Evolutionary conservation across 1,140 invertebrate species (phyloP), one percentile per base, ranked within the genome.

Genomic region (Pseudomyrmex flavicornis): DNA sequence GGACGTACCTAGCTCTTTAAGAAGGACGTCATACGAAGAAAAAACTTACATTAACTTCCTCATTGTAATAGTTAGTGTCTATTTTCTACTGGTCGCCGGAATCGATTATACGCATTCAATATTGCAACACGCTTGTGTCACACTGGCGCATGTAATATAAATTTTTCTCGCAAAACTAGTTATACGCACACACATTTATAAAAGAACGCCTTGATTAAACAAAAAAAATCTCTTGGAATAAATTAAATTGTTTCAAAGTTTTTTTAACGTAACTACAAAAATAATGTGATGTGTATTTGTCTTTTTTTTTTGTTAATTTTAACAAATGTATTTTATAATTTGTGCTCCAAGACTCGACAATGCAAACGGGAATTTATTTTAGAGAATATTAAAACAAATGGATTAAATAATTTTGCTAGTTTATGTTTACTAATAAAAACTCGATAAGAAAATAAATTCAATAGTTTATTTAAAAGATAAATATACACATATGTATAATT

Each of bases 91-190:
- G 65, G 65, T 48, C 65, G 65, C 65, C 59, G 9, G 22, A 72
- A 80, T 80, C 76, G 76, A 80, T 80, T 80, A 35, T 80, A 35
- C 0, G 66, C 76, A 80, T 80, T 80, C 65, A 59, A 80, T 80
- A 80, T 70, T 66, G 54, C 54, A 48, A 58, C n/a, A 22, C 52
- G 46, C 35, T 35, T 52, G 65, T 17, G 5, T 56, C 68, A 58
- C 68, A 70, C 22, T 9, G 0, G 12, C 1, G 52, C 35, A 0
- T 20, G 46, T 50, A 61, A 72, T 70, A 13, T 48, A 5, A 20
- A 50, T n/a, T 54, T 59, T 79, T 59, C 2, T 72, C 48, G 3
- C 44, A 20, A 61, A 7, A 26, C 22, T 22, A 66, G 50, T 66
- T 48, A 66, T 26, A 66, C 63, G 44, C 17, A 44, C 22, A 20